phyloP scores from a whole-genome alignment of 1,140 invertebrate species.

The Drosophila santomea region DNA sequence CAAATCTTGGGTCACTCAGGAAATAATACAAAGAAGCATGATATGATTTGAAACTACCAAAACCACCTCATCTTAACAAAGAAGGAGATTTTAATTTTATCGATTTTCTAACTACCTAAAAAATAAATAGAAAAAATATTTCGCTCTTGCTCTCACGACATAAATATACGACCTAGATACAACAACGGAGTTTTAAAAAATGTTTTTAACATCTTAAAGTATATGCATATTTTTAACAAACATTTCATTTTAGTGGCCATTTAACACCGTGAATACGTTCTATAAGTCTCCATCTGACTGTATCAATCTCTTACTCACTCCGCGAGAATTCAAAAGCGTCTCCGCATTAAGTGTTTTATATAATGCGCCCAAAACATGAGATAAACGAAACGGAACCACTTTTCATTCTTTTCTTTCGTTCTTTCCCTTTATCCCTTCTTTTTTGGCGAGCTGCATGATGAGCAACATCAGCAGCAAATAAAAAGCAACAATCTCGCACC shows the following conservation, averaged over 20 bases:
- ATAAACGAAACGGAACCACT: slow-evolving; percentile 83
- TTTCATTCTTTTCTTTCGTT: slow-evolving; percentile 58
- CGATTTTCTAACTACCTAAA: too few species aligned
- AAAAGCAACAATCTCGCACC: slow-evolving; percentile 58
- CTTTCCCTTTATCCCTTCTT: slow-evolving; percentile 18
- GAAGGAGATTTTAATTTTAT: too few species aligned
- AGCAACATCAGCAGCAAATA: slow-evolving; percentile 55
- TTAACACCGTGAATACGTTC: background rate
- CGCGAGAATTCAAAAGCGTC: slow-evolving; percentile 10
- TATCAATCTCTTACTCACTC: slow-evolving; percentile 7
- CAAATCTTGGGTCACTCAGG: slow-evolving; percentile 13
- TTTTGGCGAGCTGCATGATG: slow-evolving; percentile 61
- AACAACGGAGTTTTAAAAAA: too few species aligned
- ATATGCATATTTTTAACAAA: too few species aligned
- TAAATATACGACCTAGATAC: too few species aligned
- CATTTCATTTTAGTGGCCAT: too few species aligned
- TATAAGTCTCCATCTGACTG: background rate
- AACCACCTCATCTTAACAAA: background rate
- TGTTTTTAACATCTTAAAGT: too few species aligned
- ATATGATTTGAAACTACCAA: background rate
- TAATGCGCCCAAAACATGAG: slow-evolving; percentile 58
- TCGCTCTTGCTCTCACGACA: too few species aligned
- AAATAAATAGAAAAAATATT: too few species aligned
- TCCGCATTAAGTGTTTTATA: slow-evolving; percentile 24
- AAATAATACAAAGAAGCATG: background rate